A percentile compares a stretch with the other conserved stretches of the same genome.
phyloP scores from a whole-genome alignment of 2,113 vertebrate genomes.

The Mirza zaza region DNA sequence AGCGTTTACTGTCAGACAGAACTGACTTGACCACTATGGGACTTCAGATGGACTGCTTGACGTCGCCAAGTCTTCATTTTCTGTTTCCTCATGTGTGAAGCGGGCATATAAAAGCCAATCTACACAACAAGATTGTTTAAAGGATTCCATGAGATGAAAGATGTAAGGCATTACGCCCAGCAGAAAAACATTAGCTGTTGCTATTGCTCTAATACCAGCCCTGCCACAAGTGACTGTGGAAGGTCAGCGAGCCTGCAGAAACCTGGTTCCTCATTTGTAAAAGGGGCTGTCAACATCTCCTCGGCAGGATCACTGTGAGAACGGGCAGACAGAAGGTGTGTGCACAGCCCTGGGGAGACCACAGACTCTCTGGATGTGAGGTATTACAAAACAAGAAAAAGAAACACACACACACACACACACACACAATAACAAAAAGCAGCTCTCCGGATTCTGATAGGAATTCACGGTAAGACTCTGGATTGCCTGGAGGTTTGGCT shows the following conservation, averaged over 20 bases:
- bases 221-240: fast-evolving
- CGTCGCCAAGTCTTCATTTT: background rate
- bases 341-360: fast-evolving
- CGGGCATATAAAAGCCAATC: background rate
- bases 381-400: background rate
- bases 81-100: background rate
- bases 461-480: background rate
- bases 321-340: fast-evolving
- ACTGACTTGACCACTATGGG: fast-evolving
- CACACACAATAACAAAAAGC: background rate
- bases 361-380: background rate
- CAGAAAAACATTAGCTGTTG: background rate
- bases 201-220: background rate
- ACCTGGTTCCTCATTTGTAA: background rate
- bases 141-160: background rate
- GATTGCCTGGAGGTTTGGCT: too few relatives aligned
- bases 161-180: background rate
- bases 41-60: background rate
- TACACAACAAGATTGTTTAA: background rate
- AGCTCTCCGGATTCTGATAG: background rate
- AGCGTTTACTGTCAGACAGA: background rate
- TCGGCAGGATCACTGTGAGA: fast-evolving
- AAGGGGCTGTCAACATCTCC: background rate
- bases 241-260: fast-evolving
- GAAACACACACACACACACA: background rate